Percentiles rank a stretch among this genome's conserved stretches.
These are phyloP conservation scores for Sandelia bainsii DNA, from an alignment of 2,797 vertebrate genomes.

Conservation along the genomic window DNA sequence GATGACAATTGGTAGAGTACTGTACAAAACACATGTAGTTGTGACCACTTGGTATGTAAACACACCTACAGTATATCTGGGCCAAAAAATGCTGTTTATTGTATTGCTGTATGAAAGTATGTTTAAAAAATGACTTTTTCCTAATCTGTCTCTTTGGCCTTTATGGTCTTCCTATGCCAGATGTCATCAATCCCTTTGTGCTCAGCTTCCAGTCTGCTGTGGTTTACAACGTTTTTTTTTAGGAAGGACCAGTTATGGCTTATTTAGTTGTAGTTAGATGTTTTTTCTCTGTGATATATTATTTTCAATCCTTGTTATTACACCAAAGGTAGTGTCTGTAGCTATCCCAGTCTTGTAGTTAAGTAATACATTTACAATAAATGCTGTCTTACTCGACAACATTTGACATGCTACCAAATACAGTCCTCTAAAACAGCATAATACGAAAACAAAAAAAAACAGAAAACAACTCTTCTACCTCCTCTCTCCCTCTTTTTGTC, in stretches of 20 bases:
- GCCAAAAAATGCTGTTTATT: neutral
- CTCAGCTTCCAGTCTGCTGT: neutral
- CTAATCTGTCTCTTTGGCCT: neutral
- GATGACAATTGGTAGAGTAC: constrained; percentile 11
- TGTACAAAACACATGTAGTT: constrained; percentile 12
- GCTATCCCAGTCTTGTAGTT: neutral
- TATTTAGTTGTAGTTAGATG: neutral
- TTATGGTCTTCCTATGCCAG: neutral
- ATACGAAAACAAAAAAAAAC: neutral
- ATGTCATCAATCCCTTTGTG: neutral
- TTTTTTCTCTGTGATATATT: constrained; percentile 11
- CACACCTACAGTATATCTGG: neutral
- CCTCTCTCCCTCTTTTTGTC: neutral
- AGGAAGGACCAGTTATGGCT: neutral
- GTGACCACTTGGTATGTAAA: constrained; percentile 5
- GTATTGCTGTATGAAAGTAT: neutral
- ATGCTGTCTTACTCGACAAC: neutral
- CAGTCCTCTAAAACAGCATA: constrained; percentile 14
- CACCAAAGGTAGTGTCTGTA: neutral
- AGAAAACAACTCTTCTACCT: neutral
- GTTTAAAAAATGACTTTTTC: neutral
- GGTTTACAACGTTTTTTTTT: constrained; percentile 3
- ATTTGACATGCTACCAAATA: constrained; percentile 20
- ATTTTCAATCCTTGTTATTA: neutral
- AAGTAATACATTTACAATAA: constrained; percentile 23